Base-by-base conservation (phyloP, 2,113 vertebrate species). In the Uria aalge region DNA sequence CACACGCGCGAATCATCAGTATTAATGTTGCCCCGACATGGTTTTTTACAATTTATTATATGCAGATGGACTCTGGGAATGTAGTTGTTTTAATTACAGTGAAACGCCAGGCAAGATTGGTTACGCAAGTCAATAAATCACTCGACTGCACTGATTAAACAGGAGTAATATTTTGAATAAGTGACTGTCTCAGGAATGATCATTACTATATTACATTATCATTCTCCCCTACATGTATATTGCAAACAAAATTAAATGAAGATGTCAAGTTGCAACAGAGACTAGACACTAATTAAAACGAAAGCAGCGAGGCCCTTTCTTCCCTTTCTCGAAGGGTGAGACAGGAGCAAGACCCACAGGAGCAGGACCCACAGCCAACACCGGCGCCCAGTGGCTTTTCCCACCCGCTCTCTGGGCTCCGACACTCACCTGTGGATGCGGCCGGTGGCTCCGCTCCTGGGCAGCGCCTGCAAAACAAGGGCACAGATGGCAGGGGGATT, bases 161-260 rank as follows among this genome's bases (percentile, higher is more conserved):
- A 92, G 92, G 91, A 96, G 90, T 93, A 98, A 96, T 97, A 94
- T 97, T 97, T 96, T 96, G 96, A 97, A 50, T 85, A 96, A 97
- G 96, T 72, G 95, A 97, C 92, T 95, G 94, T 95, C 94, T 95
- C 71, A 88, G 92, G 94, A 85, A 95, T 3, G 89, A 97, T 97
- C 97, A 95, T 93, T 92, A 75, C 86, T 56, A 34, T 83, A 64
- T 91, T 94, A 95, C 91, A 92, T 95, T 96, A 96, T 96, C 97
- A 95, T 97, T 93, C 96, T 83, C 86, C 89, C 17, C 96, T 92
- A 74, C 91, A 5, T 47, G 93, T 94, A 85, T 90, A 97, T 64
- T 85, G 85, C 95, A 97, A 97, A 97, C 95, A 97, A 96, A 96
- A 97, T 98, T 98, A 97, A 95, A 97, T 95, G 89, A 90, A 97